Evolutionary conservation across 2,888 invertebrate genomes (phyloP).

Genomic region (Tipula helvola): DNA sequence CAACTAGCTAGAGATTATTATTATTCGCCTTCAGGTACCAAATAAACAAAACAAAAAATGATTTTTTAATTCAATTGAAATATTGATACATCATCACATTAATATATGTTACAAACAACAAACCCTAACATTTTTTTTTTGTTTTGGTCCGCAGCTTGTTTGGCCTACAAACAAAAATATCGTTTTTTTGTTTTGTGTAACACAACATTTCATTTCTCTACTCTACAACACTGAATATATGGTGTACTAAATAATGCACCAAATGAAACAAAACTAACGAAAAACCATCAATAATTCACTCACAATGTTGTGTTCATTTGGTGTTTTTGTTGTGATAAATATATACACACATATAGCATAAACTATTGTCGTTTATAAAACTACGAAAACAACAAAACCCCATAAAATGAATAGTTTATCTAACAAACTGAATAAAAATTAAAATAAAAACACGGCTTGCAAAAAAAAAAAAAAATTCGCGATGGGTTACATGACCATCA

Average conservation of each 20-base stretch:
- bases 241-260: not conserved
- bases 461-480: not conserved
- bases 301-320: not conserved
- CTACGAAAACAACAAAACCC: not conserved
- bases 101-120: not conserved
- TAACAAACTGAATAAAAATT: not conserved
- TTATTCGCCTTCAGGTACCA: not conserved
- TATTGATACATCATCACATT: not conserved
- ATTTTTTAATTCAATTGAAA: not conserved
- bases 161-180: not conserved
- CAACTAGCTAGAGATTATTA: not conserved
- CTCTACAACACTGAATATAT: not conserved
- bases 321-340: not conserved
- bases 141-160: not conserved
- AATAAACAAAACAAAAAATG: not conserved
- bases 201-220: not conserved
- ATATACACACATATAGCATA: not conserved
- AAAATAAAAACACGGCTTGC: not conserved
- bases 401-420: conserved; percentile 9
- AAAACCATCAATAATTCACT: not conserved
- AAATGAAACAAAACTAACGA: not conserved
- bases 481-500: conserved; percentile 4
- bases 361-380: not conserved
- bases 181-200: not conserved
- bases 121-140: not conserved